Evolutionary conservation across 2,797 vertebrate genomes (phyloP).

Genomic region (Chiroxiphia lanceolata): DNA sequence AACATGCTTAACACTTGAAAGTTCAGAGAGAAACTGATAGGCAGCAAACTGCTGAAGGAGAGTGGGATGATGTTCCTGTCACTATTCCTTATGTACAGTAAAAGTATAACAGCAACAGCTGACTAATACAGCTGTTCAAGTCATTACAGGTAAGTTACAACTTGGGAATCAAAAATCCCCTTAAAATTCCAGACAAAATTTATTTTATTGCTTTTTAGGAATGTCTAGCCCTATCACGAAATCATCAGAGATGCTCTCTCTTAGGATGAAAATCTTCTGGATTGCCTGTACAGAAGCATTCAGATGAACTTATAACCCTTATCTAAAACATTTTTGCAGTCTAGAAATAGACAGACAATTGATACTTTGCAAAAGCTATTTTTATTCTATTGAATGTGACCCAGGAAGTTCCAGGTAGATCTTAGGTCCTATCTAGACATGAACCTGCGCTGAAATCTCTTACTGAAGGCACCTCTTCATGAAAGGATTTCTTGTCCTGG

Average conservation of each 20-base stretch:
- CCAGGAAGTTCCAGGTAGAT: not conserved
- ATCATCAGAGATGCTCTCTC: not conserved
- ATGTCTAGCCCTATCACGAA: not conserved
- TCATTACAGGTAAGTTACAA: not conserved
- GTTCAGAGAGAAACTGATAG: not conserved
- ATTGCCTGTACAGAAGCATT: not conserved
- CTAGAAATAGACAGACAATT: not conserved
- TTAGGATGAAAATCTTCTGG: not conserved
- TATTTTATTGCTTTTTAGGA: not conserved
- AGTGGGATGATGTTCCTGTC: not conserved
- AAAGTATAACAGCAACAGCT: not conserved
- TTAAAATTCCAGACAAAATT: not conserved
- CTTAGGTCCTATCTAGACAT: not conserved
- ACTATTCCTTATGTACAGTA: not conserved
- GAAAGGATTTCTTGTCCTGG: not conserved
- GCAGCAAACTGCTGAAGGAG: not conserved
- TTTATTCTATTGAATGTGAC: not conserved
- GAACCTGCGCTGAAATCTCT: not conserved
- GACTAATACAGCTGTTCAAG: not conserved
- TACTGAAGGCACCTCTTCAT: not conserved
- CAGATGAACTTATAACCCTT: not conserved
- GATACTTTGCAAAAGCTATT: not conserved
- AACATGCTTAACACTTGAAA: not conserved
- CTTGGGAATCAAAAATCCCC: not conserved
- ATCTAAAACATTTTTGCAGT: not conserved